A percentile compares a stretch with the other conserved stretches of the same genome.
These are phyloP conservation scores for Heliocidaris erythrogramma DNA, from an alignment of 35 echinoderm and acorn worm species.

Conservation along the genomic window DNA sequence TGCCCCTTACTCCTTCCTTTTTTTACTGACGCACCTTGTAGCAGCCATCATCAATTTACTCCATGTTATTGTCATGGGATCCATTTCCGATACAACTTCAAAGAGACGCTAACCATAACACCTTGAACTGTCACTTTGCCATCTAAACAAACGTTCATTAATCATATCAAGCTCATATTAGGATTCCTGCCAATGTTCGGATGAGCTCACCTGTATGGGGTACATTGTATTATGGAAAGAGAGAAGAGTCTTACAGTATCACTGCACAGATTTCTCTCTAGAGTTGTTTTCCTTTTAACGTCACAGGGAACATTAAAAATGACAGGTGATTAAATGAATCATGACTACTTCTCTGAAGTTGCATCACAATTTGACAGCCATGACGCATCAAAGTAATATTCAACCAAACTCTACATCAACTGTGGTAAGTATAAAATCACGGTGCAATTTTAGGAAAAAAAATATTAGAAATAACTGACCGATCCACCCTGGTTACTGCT, in stretches of 20 bases:
- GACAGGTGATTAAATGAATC: not conserved
- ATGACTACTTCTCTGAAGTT: not conserved
- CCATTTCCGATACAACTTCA: not conserved
- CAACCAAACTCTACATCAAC: not conserved
- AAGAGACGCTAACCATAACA: not conserved
- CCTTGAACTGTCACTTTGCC: not conserved
- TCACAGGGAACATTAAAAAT: not conserved
- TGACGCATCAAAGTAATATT: not conserved
- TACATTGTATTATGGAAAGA: not conserved
- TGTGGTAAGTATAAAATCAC: constrained; percentile 25
- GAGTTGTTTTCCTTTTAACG: not conserved
- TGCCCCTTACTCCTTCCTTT: not conserved
- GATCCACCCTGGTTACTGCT: constrained; percentile 23
- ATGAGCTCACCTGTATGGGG: not conserved
- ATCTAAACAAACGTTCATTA: not conserved
- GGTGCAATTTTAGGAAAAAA: constrained; percentile 33
- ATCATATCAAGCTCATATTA: not conserved
- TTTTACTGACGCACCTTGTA: not conserved
- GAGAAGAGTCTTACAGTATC: not conserved
- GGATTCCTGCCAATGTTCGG: not conserved
- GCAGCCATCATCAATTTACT: not conserved
- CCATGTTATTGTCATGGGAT: not conserved
- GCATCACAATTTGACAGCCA: not conserved
- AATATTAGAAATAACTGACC: constrained; percentile 37
- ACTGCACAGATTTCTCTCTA: not conserved